Conservation (phyloP, 2,888 invertebrate genomes). For the Beris morrisii region DNA sequence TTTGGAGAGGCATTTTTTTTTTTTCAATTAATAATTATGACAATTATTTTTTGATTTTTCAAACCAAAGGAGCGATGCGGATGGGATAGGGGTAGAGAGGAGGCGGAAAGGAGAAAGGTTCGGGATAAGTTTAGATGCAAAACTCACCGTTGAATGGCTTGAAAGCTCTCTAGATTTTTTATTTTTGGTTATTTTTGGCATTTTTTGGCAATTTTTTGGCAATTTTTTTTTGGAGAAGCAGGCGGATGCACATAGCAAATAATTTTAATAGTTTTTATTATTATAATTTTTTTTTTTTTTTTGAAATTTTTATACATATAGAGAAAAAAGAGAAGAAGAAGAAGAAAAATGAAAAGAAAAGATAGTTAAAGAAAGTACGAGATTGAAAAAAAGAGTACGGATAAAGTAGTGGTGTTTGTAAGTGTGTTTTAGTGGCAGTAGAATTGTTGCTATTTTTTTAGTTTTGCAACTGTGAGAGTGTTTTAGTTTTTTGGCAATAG, state of each 20-base stretch:
- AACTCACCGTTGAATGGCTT: constrained; percentile 34
- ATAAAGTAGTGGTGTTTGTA: neutral
- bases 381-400: neutral
- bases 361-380: neutral
- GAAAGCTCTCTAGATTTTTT: constrained; percentile 19
- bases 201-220: neutral
- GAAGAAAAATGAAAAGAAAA: constrained; percentile 19
- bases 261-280: neutral
- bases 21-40: neutral
- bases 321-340: constrained; percentile 1
- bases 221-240: neutral
- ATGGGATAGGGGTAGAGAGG: too few species aligned
- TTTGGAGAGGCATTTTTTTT: neutral
- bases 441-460: neutral
- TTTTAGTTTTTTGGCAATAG: neutral
- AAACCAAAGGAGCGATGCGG: too few species aligned
- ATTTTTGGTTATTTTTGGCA: neutral
- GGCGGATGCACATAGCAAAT: neutral
- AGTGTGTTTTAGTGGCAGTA: neutral
- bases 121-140: neutral
- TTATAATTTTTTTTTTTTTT: too few species aligned
- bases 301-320: neutral
- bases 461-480: neutral
- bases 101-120: neutral
- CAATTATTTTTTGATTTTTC: too few species aligned